Evolutionary conservation across 2,888 invertebrate species (phyloP).

Genomic region (Reticulitermes lucifugus): DNA sequence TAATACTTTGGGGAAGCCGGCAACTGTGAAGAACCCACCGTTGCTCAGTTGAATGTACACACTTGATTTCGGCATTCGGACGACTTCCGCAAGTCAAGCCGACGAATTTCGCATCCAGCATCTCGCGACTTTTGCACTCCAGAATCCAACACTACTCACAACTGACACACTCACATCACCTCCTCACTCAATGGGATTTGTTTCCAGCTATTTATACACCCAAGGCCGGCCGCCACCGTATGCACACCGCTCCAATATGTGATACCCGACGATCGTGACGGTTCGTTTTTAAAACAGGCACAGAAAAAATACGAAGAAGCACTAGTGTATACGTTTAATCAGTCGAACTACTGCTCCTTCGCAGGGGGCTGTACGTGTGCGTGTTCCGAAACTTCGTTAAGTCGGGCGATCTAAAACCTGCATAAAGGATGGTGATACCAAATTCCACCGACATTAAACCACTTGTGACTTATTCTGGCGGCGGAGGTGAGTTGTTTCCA

Average conservation of each 20-base stretch:
- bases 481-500: not conserved
- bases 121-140: constrained; percentile 2
- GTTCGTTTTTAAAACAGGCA: not conserved
- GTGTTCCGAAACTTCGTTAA: not conserved
- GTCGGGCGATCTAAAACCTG: not conserved
- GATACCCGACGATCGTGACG: not conserved
- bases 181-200: constrained; percentile 22
- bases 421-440: not conserved
- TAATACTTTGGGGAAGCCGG: too few species aligned
- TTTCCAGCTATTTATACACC: constrained; percentile 23
- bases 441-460: not conserved
- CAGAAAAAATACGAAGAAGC: not conserved
- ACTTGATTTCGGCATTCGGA: constrained; percentile 40
- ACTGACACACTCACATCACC: constrained; percentile 30
- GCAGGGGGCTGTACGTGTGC: not conserved
- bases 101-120: constrained; percentile 16
- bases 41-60: constrained; percentile 43
- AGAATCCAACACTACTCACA: constrained; percentile 18
- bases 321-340: not conserved
- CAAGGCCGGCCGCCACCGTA: constrained; percentile 29
- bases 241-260: not conserved
- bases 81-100: constrained; percentile 6
- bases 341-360: not conserved
- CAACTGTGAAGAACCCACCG: constrained; percentile 19
- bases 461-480: not conserved